phyloP scores from a whole-genome alignment of 1,140 invertebrate genomes.

The Drosophila mauritiana region DNA sequence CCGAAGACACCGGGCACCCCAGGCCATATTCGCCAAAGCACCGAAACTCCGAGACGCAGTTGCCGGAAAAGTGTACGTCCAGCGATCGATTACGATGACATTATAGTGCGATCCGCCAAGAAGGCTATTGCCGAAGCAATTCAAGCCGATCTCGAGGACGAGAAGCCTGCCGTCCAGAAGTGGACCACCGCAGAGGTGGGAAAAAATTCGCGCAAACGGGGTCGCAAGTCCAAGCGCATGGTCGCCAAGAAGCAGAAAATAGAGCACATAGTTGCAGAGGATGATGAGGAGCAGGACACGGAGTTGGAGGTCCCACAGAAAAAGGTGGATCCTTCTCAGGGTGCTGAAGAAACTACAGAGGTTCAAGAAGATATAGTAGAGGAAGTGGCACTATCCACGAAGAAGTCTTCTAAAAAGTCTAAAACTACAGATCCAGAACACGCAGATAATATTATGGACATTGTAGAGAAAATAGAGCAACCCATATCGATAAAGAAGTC shows the following conservation, averaged over 20 bases:
- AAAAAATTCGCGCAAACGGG: slow-evolving; percentile 48
- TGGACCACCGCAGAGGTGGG: slow-evolving; percentile 63
- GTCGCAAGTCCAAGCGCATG: slow-evolving; percentile 41
- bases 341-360: background rate
- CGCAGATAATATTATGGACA: background rate
- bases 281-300: background rate
- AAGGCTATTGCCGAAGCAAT: slow-evolving; percentile 12
- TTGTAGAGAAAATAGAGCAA: background rate
- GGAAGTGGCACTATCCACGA: background rate
- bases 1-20: slow-evolving; percentile 8
- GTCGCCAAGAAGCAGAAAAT: slow-evolving; percentile 7
- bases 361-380: background rate
- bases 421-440: background rate
- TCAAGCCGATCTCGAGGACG: background rate
- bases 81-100: slow-evolving; percentile 66
- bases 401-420: background rate
- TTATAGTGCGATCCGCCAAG: slow-evolving; percentile 67
- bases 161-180: slow-evolving; percentile 38
- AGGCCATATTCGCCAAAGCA: background rate
- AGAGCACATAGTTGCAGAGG: background rate
- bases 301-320: background rate
- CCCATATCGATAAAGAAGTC: background rate
- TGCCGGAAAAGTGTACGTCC: slow-evolving; percentile 72
- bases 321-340: background rate
- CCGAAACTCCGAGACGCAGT: slow-evolving; percentile 73